phyloP scores from a whole-genome alignment of 2,797 vertebrate genomes.

The Dryobates pubescens region DNA sequence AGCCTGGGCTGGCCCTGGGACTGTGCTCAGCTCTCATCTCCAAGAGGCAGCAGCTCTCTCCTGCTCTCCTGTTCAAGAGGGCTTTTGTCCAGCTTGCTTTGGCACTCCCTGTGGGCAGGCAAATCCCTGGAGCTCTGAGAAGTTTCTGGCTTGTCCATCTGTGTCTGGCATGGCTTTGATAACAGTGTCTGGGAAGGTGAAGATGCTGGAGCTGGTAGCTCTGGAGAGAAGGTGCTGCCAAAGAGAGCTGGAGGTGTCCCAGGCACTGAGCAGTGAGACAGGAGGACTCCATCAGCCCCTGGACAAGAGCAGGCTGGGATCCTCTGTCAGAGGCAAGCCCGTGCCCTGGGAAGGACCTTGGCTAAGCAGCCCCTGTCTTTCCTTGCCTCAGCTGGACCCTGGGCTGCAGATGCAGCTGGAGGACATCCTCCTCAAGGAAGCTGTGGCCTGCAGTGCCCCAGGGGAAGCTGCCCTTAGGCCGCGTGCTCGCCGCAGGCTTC shows the following conservation, averaged over 20 bases:
- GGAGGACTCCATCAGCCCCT: not conserved
- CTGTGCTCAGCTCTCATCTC: no score
- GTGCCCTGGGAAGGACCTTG: not conserved
- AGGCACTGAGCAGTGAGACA: not conserved
- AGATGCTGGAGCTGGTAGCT: no score
- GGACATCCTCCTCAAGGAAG: slow-evolving; percentile 78
- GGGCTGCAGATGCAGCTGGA: slow-evolving; percentile 87
- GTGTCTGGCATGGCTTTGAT: no score
- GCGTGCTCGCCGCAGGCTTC: slow-evolving; percentile 69
- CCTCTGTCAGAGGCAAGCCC: not conserved
- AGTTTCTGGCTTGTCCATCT: no score
- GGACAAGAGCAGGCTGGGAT: not conserved
- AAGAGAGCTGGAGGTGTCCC: not conserved
- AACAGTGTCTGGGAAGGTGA: no score
- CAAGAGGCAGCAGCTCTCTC: no score
- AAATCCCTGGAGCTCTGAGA: no score
- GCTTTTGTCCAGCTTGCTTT: no score
- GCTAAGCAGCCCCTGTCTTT: not conserved
- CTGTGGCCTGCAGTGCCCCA: not conserved
- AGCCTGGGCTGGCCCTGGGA: no score
- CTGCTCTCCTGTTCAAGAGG: no score
- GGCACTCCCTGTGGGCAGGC: no score
- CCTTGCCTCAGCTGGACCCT: slow-evolving; percentile 75
- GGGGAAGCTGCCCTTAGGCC: slow-evolving; percentile 35
- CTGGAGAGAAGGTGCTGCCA: not conserved